Conservation (phyloP, 2,888 invertebrate species). For the Megaustenia siamemsis region DNA sequence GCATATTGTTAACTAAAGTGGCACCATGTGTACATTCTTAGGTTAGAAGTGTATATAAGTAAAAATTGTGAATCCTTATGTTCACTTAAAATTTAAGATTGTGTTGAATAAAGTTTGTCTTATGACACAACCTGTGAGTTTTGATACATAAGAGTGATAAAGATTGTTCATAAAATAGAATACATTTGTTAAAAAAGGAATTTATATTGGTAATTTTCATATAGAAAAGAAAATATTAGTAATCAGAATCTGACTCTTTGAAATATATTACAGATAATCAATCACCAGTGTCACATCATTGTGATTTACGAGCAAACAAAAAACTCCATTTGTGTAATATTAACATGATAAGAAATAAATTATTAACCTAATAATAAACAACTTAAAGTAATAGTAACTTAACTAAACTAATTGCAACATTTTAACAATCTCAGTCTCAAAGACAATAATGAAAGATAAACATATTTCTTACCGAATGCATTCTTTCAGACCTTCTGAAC, state of each 20-base stretch:
- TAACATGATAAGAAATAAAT: neutral
- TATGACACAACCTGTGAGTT: too few species aligned
- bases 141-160: too few species aligned
- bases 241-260: conserved; percentile 76
- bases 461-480: conserved; percentile 66
- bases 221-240: too few species aligned
- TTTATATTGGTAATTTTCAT: too few species aligned
- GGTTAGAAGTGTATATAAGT: too few species aligned
- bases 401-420: neutral
- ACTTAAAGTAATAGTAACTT: neutral
- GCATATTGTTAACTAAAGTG: too few species aligned
- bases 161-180: too few species aligned
- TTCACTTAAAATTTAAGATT: too few species aligned
- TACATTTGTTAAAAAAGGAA: too few species aligned
- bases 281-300: conserved; percentile 65
- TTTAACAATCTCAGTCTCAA: neutral
- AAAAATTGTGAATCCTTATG: too few species aligned
- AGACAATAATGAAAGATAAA: neutral
- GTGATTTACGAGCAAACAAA: conserved; percentile 47
- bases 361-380: neutral
- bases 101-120: too few species aligned
- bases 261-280: conserved; percentile 71
- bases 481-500: conserved; percentile 66
- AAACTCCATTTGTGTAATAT: neutral
- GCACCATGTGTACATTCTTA: too few species aligned